Evolutionary conservation across 2,888 invertebrate species (phyloP).

Genomic region (Hypena proboscidalis): DNA sequence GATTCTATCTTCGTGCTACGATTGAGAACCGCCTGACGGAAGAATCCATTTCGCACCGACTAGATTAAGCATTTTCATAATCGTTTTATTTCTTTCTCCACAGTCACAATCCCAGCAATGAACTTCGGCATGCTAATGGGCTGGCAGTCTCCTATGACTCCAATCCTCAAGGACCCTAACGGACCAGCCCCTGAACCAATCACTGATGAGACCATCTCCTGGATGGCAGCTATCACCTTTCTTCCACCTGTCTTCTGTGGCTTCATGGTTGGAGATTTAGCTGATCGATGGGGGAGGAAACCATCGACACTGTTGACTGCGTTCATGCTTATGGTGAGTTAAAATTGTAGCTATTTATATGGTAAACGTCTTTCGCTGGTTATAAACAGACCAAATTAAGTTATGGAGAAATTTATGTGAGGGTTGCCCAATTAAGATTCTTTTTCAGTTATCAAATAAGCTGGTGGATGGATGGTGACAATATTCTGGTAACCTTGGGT

Average conservation of each 20-base stretch:
- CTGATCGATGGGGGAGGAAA: constrained; percentile 83
- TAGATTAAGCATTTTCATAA: background rate
- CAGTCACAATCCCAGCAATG: constrained; percentile 84
- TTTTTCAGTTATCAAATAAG: no score
- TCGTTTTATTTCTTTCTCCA: constrained; percentile 26
- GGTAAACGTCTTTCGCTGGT: no score
- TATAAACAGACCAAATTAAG: no score
- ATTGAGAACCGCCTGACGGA: no score
- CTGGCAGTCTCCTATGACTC: constrained; percentile 85
- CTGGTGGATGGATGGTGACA: no score
- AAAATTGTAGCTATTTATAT: no score
- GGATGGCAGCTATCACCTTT: constrained; percentile 85
- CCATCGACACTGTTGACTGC: constrained; percentile 80
- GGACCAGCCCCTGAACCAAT: constrained; percentile 80
- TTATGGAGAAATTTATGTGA: no score
- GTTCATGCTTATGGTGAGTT: constrained; percentile 82
- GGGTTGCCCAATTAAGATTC: no score
- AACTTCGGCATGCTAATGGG: constrained; percentile 85
- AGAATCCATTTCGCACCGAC: no score
- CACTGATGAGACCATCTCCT: constrained; percentile 79
- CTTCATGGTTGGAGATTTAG: constrained; percentile 80
- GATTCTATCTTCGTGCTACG: no score
- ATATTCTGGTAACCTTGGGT: no score
- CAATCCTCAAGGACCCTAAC: constrained; percentile 72
- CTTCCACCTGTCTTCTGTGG: constrained; percentile 84